Evolutionary conservation across 2,113 vertebrate species (phyloP).

Genomic region (Pangasianodon hypophthalmus): DNA sequence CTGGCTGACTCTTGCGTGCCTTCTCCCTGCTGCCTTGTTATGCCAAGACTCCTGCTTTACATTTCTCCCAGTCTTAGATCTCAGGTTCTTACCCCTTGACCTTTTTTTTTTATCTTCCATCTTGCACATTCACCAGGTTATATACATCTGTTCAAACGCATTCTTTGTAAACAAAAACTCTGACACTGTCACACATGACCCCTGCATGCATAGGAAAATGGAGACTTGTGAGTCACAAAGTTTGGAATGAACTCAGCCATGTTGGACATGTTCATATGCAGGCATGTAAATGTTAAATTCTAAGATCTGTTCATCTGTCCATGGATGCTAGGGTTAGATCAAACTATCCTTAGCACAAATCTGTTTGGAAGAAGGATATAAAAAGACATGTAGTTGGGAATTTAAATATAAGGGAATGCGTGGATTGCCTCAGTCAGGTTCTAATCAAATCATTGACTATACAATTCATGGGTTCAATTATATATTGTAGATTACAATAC

Average conservation of each 20-base stretch:
- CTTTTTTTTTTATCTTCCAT: background rate
- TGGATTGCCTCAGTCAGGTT: background rate
- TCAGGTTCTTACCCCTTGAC: conserved; percentile 4
- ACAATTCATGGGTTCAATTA: background rate
- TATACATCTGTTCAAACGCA: conserved; percentile 10
- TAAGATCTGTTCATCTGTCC: background rate
- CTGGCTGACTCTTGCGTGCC: conserved; percentile 49
- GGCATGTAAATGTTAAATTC: background rate
- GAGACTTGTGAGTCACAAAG: background rate
- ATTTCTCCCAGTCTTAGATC: conserved; percentile 4
- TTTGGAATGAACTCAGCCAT: background rate
- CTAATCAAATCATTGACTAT: background rate
- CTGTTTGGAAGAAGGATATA: background rate
- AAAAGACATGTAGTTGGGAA: background rate
- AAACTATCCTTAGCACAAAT: background rate
- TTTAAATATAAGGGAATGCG: background rate
- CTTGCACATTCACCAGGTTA: background rate
- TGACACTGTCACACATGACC: background rate
- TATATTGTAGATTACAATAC: background rate
- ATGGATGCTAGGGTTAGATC: too few relatives aligned
- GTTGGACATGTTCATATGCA: background rate
- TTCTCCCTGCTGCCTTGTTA: conserved; percentile 54
- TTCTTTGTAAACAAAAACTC: background rate
- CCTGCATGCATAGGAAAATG: background rate
- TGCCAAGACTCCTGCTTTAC: conserved; percentile 40